Evolutionary conservation across 2,113 vertebrate genomes (phyloP).

Genomic region (Sclerurus mexicanus): DNA sequence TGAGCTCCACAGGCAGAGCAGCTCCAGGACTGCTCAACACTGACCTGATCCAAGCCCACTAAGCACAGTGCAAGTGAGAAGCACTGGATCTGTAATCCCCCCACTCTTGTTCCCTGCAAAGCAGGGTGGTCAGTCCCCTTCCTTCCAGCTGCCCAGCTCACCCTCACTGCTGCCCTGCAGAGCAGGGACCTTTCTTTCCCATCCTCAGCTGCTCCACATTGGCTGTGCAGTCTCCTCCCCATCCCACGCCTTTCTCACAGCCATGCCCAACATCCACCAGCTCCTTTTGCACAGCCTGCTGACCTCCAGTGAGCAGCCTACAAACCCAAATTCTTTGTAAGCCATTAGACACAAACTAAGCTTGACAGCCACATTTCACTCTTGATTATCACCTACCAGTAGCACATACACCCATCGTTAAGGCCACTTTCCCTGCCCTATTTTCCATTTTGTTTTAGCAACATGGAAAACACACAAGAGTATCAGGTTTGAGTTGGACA

Average conservation of each 20-base stretch:
- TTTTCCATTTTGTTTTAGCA: not conserved
- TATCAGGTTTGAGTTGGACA: not conserved
- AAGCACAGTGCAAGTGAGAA: not conserved
- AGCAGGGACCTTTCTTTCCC: not conserved
- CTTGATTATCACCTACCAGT: not conserved
- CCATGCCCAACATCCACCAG: not conserved
- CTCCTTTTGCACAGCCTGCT: not conserved
- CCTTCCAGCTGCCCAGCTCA: not conserved
- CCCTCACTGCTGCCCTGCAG: rapidly evolving
- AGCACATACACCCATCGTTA: not conserved
- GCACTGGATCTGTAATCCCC: not conserved
- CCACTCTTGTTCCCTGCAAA: not conserved
- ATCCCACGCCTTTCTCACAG: not conserved
- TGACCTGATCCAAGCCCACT: not conserved
- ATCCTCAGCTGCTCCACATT: rapidly evolving
- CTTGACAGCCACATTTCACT: not conserved
- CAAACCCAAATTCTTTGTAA: not conserved
- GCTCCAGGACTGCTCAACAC: not conserved
- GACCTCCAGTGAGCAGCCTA: not conserved
- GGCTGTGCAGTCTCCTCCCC: not conserved
- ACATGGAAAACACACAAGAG: not conserved
- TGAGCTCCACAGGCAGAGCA: not conserved
- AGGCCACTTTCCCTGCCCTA: not conserved
- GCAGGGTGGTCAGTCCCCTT: not conserved
- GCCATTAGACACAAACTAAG: not conserved